These are phyloP conservation scores for Metalampra italica DNA, from an alignment of 2,888 invertebrate genomes.

Conservation along the genomic window DNA sequence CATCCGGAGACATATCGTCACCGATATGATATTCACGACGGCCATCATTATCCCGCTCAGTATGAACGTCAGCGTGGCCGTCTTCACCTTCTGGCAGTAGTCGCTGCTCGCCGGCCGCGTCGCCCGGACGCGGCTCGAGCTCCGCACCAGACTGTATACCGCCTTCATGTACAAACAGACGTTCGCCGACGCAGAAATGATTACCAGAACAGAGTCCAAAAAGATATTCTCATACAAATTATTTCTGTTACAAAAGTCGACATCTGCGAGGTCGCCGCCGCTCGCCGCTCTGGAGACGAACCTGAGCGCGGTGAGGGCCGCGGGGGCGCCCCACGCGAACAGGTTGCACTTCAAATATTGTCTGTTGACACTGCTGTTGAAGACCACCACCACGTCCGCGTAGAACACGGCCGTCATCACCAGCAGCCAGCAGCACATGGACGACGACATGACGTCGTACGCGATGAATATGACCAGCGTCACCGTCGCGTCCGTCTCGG, in stretches of 20 bases:
- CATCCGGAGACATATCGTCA: neutral
- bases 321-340: neutral
- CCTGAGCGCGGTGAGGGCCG: neutral
- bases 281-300: too few species aligned
- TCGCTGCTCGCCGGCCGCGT: neutral
- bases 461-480: too few species aligned
- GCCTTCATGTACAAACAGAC: neutral
- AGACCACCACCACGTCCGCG: neutral
- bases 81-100: neutral
- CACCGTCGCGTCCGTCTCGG: too few species aligned
- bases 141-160: neutral
- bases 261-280: neutral
- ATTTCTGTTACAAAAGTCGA: neutral
- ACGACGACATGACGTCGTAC: neutral
- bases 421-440: neutral
- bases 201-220: neutral
- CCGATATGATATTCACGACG: neutral
- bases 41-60: neutral
- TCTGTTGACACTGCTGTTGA: neutral
- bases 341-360: neutral
- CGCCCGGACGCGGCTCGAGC: neutral
- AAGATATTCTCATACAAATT: neutral
- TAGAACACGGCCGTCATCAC: neutral
- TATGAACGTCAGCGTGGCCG: slow-evolving; percentile 1
- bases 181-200: neutral